Percentiles rank a stretch among this genome's conserved stretches.
Conservation (phyloP, 2,888 invertebrate species). For the Mamestra brassicae region DNA sequence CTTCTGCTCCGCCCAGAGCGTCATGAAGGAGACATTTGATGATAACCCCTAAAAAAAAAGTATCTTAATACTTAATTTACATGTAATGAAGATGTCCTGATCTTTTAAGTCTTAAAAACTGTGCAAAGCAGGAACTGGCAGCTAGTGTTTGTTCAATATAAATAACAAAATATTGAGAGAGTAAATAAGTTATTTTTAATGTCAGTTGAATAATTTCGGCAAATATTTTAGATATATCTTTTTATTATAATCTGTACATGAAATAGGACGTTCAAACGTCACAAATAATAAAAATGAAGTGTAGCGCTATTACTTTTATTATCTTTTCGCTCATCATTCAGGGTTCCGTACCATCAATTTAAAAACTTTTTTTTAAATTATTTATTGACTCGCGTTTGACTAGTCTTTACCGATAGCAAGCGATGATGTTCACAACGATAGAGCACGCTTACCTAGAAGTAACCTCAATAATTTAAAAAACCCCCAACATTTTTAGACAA, state of each 20-base stretch:
- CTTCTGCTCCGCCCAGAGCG: not conserved
- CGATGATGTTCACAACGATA: not conserved
- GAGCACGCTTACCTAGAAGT: not conserved
- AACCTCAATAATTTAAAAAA: too few species aligned
- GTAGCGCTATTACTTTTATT: conserved; percentile 47
- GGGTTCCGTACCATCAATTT: conserved; percentile 17
- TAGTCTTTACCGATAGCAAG: not conserved
- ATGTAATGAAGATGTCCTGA: not conserved
- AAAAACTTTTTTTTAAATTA: not conserved
- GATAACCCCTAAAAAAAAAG: not conserved
- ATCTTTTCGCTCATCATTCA: conserved; percentile 34
- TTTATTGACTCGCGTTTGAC: not conserved
- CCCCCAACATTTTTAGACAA: too few species aligned
- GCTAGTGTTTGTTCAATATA: not conserved
- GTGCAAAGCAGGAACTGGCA: not conserved
- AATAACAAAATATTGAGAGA: not conserved
- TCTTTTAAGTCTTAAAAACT: not conserved
- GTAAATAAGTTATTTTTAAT: not conserved
- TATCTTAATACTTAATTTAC: too few species aligned
- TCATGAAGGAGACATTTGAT: not conserved
- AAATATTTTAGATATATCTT: conserved; percentile 35
- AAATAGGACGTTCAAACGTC: conserved; percentile 36
- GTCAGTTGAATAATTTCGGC: not conserved
- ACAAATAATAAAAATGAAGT: conserved; percentile 48
- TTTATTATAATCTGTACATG: conserved; percentile 37